A percentile compares a stretch with the other conserved stretches of the same genome.
Conservation (phyloP, 2,113 vertebrate species). For the Psittacara wagleri region DNA sequence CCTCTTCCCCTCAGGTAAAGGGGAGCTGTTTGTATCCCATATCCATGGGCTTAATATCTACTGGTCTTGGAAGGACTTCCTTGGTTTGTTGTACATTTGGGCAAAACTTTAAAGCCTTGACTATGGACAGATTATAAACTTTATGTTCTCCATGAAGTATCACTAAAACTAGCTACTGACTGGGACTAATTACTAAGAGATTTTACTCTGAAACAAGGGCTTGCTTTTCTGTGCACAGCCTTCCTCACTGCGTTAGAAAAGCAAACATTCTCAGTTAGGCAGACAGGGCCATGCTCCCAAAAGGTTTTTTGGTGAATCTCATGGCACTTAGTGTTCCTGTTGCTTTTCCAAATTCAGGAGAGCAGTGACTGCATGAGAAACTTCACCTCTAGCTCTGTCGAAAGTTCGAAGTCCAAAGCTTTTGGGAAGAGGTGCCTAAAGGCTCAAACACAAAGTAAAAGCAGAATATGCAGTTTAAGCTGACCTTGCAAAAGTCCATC, state of each 20-base stretch:
- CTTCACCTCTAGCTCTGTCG: background rate
- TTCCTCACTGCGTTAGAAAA: background rate
- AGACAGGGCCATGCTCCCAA: background rate
- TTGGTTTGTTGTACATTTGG: background rate
- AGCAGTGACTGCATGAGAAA: background rate
- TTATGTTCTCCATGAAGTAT: background rate
- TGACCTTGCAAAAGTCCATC: background rate
- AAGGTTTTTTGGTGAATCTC: background rate
- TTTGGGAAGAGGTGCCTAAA: background rate
- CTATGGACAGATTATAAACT: background rate
- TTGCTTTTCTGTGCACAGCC: background rate
- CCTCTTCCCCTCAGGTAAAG: background rate
- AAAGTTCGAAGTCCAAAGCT: background rate
- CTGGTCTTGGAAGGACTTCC: background rate
- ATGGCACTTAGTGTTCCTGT: background rate
- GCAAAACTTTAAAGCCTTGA: background rate
- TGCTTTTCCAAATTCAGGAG: background rate
- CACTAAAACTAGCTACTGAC: background rate
- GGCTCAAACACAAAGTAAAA: background rate
- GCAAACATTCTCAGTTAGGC: background rate
- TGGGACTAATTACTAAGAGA: background rate
- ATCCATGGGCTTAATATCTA: background rate
- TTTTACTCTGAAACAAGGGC: background rate
- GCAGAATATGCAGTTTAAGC: background rate
- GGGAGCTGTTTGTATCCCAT: background rate